Percentiles rank a stretch among this genome's conserved stretches.
Evolutionary conservation across 2,797 vertebrate genomes (phyloP).

Genomic region (Macropus fuliginosus): DNA sequence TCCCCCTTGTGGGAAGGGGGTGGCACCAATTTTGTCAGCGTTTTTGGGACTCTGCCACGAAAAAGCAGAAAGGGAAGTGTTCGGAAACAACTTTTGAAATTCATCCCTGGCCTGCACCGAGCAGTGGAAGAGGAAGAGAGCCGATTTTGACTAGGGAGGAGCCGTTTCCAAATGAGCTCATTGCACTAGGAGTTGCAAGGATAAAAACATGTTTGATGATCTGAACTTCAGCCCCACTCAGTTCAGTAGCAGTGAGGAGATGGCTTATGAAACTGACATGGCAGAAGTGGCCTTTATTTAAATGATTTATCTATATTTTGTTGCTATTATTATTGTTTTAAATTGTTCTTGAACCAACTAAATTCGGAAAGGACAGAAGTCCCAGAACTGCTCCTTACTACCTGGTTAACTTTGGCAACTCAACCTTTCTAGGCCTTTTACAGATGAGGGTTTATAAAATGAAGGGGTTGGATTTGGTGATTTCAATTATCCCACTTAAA

Average conservation of each 20-base stretch:
- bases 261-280: background rate
- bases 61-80: conserved; percentile 88
- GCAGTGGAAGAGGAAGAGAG: conserved; percentile 93
- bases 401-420: background rate
- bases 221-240: background rate
- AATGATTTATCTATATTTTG: background rate
- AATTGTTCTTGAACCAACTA: conserved; percentile 30
- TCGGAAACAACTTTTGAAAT: conserved; percentile 91
- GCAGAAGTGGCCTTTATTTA: background rate
- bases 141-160: conserved; percentile 68
- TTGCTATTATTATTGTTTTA: background rate
- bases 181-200: background rate
- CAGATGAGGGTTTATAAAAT: background rate
- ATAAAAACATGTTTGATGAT: background rate
- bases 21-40: conserved; percentile 75
- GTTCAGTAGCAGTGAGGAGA: background rate
- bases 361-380: background rate
- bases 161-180: fast-evolving
- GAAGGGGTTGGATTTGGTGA: background rate
- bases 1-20: conserved; percentile 90
- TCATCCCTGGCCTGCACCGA: conserved; percentile 93
- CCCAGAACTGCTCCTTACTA: background rate
- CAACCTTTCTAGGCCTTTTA: background rate
- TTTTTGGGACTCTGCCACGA: conserved; percentile 94
- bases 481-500: background rate